Evolutionary conservation across 37 sponge, comb jelly and placozoan genomes (phyloP).

Genomic region (Bolinopsis microptera): DNA sequence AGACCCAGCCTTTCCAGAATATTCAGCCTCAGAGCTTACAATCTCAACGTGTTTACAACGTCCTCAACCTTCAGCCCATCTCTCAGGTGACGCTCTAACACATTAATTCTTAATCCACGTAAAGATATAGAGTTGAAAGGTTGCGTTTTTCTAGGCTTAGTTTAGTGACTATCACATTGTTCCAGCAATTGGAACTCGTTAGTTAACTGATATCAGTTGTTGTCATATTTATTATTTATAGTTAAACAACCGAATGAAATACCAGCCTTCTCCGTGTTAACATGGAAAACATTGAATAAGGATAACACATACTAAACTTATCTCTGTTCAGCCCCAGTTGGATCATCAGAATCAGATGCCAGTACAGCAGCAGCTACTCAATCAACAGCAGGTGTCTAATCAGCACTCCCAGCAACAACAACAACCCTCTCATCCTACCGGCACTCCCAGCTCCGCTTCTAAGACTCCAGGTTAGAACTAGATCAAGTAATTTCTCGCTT

Average conservation of each 20-base stretch:
- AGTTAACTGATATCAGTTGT: too few relatives aligned
- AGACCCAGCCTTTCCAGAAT: not conserved
- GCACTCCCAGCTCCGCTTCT: not conserved
- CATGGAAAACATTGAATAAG: too few relatives aligned
- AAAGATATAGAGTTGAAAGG: too few relatives aligned
- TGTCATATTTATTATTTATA: too few relatives aligned
- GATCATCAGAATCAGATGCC: not conserved
- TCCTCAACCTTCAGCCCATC: not conserved
- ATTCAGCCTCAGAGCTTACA: not conserved
- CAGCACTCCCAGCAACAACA: not conserved
- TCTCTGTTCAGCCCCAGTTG: not conserved
- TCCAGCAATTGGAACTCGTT: too few relatives aligned
- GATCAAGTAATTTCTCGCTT: too few relatives aligned
- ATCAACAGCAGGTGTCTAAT: not conserved
- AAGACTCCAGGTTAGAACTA: not conserved
- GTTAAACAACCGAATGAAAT: too few relatives aligned
- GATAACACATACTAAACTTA: too few relatives aligned
- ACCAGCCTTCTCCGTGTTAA: too few relatives aligned
- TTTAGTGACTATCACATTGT: too few relatives aligned
- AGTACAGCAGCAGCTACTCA: not conserved
- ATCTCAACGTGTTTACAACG: conserved; percentile 19
- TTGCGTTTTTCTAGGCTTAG: too few relatives aligned
- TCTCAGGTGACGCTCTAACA: not conserved
- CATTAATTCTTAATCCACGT: too few relatives aligned
- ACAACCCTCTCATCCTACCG: not conserved